Conservation (phyloP, 2,888 invertebrate species). For the Dicyrtomina minuta region DNA sequence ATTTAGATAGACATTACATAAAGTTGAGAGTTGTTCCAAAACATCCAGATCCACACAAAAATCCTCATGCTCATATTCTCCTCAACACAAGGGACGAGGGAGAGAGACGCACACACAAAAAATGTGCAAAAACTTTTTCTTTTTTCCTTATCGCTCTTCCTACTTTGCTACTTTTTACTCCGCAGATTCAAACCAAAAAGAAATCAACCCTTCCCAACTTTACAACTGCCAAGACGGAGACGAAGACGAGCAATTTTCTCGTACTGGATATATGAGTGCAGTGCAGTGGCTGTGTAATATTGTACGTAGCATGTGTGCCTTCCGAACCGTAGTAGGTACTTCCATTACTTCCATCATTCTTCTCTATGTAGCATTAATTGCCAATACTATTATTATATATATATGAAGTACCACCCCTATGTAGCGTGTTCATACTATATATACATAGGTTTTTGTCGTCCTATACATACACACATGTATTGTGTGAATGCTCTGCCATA, state of each 20-base stretch:
- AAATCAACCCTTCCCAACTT: conserved; percentile 6
- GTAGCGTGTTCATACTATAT: too few species aligned
- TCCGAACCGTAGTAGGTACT: too few species aligned
- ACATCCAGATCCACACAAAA: not conserved
- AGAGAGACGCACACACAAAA: conserved; percentile 8
- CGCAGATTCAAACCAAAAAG: conserved; percentile 8
- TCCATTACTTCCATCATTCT: too few species aligned
- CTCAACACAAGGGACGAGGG: not conserved
- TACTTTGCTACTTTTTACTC: not conserved
- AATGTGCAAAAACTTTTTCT: conserved; percentile 13
- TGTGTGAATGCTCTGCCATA: too few species aligned
- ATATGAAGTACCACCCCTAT: too few species aligned
- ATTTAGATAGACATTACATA: too few species aligned
- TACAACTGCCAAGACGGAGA: not conserved
- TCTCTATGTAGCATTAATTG: too few species aligned
- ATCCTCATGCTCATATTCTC: too few species aligned
- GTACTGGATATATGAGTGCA: not conserved
- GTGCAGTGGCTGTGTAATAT: not conserved
- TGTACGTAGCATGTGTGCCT: conserved; percentile 5
- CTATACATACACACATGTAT: too few species aligned
- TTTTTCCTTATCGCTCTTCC: conserved; percentile 11
- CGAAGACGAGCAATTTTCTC: conserved; percentile 8
- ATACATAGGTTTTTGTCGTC: too few species aligned
- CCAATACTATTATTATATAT: too few species aligned
- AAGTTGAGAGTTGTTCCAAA: too few species aligned